phyloP scores from a whole-genome alignment of 2,888 invertebrate genomes.

The Lacanobia wlatinum region DNA sequence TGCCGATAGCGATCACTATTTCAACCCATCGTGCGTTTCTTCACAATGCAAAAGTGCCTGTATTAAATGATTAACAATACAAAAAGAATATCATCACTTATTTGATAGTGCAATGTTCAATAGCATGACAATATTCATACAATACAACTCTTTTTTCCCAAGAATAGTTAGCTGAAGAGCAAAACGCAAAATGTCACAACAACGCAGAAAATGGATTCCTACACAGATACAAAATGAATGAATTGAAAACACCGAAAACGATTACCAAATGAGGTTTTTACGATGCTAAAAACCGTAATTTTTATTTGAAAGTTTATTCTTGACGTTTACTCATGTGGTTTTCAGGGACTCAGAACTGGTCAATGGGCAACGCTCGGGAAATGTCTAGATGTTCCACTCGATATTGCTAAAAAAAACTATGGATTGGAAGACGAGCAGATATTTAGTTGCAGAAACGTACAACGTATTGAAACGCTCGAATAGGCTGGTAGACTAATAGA shows the following conservation, averaged over 20 bases:
- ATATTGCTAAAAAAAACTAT: too few species aligned
- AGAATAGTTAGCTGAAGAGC: slow-evolving; percentile 67
- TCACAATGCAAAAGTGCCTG: slow-evolving; percentile 63
- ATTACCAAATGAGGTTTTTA: neutral
- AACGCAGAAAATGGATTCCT: slow-evolving; percentile 90
- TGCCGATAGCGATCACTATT: slow-evolving; percentile 85
- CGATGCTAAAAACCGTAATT: neutral
- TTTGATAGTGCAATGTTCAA: slow-evolving; percentile 55
- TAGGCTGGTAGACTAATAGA: too few species aligned
- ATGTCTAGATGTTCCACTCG: too few species aligned
- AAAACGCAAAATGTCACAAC: slow-evolving; percentile 89
- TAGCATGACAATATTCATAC: slow-evolving; percentile 68
- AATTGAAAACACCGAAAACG: neutral
- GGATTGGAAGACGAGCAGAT: too few species aligned
- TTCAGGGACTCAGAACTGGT: too few species aligned
- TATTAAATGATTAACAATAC: slow-evolving; percentile 59
- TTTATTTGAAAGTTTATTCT: neutral
- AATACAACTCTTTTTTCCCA: slow-evolving; percentile 68
- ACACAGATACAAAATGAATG: slow-evolving; percentile 56
- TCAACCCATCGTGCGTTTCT: slow-evolving; percentile 87
- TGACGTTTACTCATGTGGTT: neutral
- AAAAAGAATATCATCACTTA: slow-evolving; percentile 75
- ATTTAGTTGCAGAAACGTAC: too few species aligned
- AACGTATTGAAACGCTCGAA: too few species aligned
- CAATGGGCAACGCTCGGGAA: too few species aligned